A percentile compares a stretch with the other conserved stretches of the same genome.
Conservation (phyloP, 1,140 invertebrate genomes). For the Hermetia illucens region DNA sequence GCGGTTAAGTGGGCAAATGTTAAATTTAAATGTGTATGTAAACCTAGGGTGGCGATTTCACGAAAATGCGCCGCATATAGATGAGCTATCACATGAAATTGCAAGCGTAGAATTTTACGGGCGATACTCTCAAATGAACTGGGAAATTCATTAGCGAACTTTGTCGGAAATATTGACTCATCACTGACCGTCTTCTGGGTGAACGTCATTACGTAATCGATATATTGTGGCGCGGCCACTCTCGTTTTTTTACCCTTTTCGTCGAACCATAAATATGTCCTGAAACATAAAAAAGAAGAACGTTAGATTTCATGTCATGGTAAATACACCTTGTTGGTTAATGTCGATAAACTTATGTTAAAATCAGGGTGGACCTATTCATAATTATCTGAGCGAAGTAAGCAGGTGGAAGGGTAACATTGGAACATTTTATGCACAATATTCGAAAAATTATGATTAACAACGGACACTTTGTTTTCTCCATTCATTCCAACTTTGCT, state of each 20-base stretch:
- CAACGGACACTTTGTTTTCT: no score
- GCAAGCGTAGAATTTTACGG: slow-evolving; percentile 86
- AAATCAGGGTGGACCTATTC: no score
- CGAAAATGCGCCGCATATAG: slow-evolving; percentile 96
- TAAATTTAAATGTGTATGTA: slow-evolving; percentile 90
- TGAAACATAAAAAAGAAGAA: slow-evolving; percentile 28
- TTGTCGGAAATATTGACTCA: slow-evolving; percentile 94
- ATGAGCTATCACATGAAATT: slow-evolving; percentile 96
- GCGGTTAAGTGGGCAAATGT: slow-evolving; percentile 92
- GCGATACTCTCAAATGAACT: slow-evolving; percentile 86
- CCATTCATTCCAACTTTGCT: no score
- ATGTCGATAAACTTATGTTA: no score
- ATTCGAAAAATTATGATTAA: no score
- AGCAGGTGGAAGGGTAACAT: no score
- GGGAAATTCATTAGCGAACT: slow-evolving; percentile 95
- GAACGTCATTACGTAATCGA: slow-evolving; percentile 97
- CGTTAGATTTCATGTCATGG: slow-evolving; percentile 3
- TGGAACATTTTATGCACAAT: no score
- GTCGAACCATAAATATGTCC: slow-evolving; percentile 96
- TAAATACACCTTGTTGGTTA: no score
- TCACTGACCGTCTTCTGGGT: slow-evolving; percentile 95
- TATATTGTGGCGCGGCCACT: slow-evolving; percentile 92
- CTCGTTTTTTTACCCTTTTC: slow-evolving; percentile 96
- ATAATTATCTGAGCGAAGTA: no score
- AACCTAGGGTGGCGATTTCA: slow-evolving; percentile 79